Percentiles rank a stretch among this genome's conserved stretches.
These are phyloP conservation scores for Aegotheles bennettii DNA, from an alignment of 2,113 vertebrate species.

Conservation along the genomic window DNA sequence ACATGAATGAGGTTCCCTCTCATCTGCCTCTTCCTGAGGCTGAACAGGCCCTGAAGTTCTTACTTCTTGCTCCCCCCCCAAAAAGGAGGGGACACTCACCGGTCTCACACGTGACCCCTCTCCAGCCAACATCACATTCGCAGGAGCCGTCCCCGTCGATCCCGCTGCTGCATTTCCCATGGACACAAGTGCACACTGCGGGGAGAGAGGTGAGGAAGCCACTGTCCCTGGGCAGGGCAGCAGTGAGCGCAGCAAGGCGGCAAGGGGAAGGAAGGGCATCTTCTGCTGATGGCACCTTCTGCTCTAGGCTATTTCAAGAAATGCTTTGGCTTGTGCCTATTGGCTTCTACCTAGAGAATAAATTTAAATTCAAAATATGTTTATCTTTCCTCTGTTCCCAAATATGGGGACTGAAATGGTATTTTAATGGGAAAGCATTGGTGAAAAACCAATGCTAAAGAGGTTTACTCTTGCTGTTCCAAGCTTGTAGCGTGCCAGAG, in stretches of 20 bases:
- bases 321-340: background rate
- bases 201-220: background rate
- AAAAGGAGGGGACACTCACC: slow-evolving; percentile 62
- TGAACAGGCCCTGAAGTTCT: background rate
- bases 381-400: background rate
- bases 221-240: background rate
- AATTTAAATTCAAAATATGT: background rate
- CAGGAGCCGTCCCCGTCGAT: slow-evolving; percentile 82
- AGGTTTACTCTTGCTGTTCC: background rate
- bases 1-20: too few species aligned
- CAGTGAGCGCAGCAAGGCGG: background rate
- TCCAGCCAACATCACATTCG: slow-evolving; percentile 85
- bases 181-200: slow-evolving; percentile 79
- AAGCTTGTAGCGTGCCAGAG: background rate
- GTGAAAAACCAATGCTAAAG: background rate
- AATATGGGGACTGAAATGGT: background rate
- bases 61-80: fast-evolving
- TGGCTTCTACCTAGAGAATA: background rate
- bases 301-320: background rate
- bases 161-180: slow-evolving; percentile 84
- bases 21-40: too few species aligned
- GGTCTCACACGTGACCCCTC: slow-evolving; percentile 78
- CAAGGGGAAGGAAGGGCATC: background rate
- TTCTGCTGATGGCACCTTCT: background rate
- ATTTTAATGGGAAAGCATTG: background rate